phyloP scores from a whole-genome alignment of 2,113 vertebrate species.

The Coracopsis vasa region DNA sequence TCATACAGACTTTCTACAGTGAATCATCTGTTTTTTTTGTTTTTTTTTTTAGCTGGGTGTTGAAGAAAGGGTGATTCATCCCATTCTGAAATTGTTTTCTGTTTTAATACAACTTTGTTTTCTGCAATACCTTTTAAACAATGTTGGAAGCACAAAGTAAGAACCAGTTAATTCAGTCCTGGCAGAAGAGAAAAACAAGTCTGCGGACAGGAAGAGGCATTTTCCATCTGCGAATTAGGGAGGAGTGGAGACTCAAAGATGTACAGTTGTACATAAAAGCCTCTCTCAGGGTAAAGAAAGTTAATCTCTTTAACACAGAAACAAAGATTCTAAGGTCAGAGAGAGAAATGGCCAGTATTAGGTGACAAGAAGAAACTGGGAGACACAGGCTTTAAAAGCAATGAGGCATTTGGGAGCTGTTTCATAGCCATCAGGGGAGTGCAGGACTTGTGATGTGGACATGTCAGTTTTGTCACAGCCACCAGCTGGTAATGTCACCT shows the following conservation, averaged over 20 bases:
- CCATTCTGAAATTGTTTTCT: slow-evolving; percentile 48
- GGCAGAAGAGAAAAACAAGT: slow-evolving; percentile 12
- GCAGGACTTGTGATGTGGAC: background rate
- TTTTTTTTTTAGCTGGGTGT: slow-evolving; percentile 38
- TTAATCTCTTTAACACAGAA: background rate
- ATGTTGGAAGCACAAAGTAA: background rate
- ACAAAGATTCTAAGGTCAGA: background rate
- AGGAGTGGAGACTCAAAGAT: background rate
- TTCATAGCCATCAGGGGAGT: background rate
- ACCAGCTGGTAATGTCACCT: background rate
- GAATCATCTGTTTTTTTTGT: slow-evolving; percentile 62
- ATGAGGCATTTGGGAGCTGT: background rate
- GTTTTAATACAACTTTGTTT: slow-evolving; percentile 23
- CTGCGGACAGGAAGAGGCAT: background rate
- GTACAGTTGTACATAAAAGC: background rate
- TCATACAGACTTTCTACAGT: slow-evolving; percentile 71
- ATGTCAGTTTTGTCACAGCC: background rate
- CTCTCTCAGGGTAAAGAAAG: background rate
- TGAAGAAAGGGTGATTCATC: slow-evolving; percentile 64
- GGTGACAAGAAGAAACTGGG: background rate
- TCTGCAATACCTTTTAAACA: slow-evolving; percentile 10
- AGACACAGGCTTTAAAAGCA: background rate
- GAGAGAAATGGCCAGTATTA: background rate
- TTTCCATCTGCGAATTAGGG: background rate
- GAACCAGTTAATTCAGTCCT: background rate